Conservation (phyloP, 1,140 invertebrate species). For the Oreohelix idahoensis region DNA sequence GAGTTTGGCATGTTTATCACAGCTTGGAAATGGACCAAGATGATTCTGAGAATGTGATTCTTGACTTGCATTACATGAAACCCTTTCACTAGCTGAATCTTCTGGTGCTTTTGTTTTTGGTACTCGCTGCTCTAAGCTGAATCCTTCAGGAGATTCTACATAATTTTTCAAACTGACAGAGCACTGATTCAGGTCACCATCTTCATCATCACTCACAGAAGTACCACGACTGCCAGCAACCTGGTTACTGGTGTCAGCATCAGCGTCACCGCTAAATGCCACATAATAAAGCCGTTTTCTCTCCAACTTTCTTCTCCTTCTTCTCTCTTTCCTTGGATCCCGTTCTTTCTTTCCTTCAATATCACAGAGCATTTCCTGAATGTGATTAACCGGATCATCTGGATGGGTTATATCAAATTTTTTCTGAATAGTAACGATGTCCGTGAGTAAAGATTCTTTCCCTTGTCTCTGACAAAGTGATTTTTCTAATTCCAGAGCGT, state of each 20-base stretch:
- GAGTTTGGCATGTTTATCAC: no score
- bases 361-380: conserved; percentile 14
- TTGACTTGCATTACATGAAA: no score
- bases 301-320: conserved; percentile 32
- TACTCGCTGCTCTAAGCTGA: no score
- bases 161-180: no score
- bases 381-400: conserved; percentile 37
- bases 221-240: neutral
- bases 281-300: conserved; percentile 20
- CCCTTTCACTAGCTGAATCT: no score
- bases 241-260: neutral
- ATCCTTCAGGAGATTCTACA: no score
- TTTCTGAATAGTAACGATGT: conserved; percentile 10
- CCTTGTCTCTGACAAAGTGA: neutral
- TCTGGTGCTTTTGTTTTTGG: no score
- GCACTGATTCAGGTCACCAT: neutral
- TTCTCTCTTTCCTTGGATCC: conserved; percentile 36
- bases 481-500: conserved; percentile 10
- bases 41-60: no score
- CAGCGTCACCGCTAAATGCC: conserved; percentile 33
- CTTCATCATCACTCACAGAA: neutral
- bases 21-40: no score
- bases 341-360: conserved; percentile 25
- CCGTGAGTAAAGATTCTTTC: neutral
- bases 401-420: conserved; percentile 22